Evolutionary conservation across 2,888 invertebrate species (phyloP).

Genomic region (Aspidiotus rigidus): DNA sequence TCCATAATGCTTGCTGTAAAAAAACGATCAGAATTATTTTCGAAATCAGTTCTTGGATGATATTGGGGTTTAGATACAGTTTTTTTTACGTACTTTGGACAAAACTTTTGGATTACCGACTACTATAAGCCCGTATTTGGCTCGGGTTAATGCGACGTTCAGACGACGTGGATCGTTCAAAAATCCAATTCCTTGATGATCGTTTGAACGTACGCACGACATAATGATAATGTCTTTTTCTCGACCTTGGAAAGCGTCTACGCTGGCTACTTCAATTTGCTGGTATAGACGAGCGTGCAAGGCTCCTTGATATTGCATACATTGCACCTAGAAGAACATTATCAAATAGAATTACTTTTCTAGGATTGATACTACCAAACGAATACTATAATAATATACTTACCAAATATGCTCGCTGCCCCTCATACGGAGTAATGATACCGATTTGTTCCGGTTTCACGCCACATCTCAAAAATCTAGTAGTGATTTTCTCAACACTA

Average conservation of each 20-base stretch:
- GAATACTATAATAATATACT: constrained; percentile 22
- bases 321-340: constrained; percentile 54
- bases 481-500: constrained; percentile 96
- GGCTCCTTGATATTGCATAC: constrained; percentile 98
- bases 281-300: constrained; percentile 93
- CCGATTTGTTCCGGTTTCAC: constrained; percentile 97
- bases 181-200: constrained; percentile 98
- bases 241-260: constrained; percentile 97
- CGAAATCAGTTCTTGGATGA: too few species aligned
- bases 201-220: constrained; percentile 97
- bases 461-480: constrained; percentile 85
- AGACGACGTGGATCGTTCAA: constrained; percentile 93
- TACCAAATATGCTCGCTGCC: constrained; percentile 89
- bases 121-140: constrained; percentile 94
- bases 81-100: constrained; percentile 55
- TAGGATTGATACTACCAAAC: too few species aligned
- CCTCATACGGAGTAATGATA: constrained; percentile 97
- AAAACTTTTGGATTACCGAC: constrained; percentile 98
- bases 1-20: constrained; percentile 83
- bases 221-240: constrained; percentile 99
- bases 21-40: too few species aligned
- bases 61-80: not conserved
- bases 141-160: constrained; percentile 95
- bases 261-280: constrained; percentile 98
- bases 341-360: not conserved